phyloP scores from a whole-genome alignment of 2,797 vertebrate species.

The Lophura swinhoii region DNA sequence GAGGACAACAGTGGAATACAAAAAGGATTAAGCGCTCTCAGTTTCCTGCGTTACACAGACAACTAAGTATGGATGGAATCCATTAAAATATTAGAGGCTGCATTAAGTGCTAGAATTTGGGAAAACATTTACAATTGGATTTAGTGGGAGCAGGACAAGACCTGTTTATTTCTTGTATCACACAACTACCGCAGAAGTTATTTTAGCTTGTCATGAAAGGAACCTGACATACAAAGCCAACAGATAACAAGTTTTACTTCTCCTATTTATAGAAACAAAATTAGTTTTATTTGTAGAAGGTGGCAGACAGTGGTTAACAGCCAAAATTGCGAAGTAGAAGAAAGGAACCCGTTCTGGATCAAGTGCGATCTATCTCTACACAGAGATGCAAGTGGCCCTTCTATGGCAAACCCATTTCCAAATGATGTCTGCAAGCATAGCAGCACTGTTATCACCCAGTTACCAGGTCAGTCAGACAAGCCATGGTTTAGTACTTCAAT shows the following conservation, averaged over 20 bases:
- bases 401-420: not conserved
- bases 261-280: not conserved
- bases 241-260: not conserved
- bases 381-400: not conserved
- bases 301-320: not conserved
- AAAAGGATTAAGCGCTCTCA: not conserved
- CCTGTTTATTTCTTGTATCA: not conserved
- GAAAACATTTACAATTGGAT: slow-evolving; percentile 22
- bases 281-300: slow-evolving; percentile 1
- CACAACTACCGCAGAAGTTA: not conserved
- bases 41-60: not conserved
- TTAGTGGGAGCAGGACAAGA: not conserved
- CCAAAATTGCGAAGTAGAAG: not conserved
- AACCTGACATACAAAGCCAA: not conserved
- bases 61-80: not conserved
- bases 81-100: slow-evolving; percentile 12
- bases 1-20: not conserved
- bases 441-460: not conserved
- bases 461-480: slow-evolving; percentile 42
- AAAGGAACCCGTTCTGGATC: not conserved
- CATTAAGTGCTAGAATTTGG: not conserved
- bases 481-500: slow-evolving; percentile 37
- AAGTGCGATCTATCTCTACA: not conserved
- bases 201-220: not conserved
- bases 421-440: not conserved